These are phyloP conservation scores for Ictalurus punctatus DNA, from an alignment of 2,113 vertebrate genomes.

Conservation along the genomic window DNA sequence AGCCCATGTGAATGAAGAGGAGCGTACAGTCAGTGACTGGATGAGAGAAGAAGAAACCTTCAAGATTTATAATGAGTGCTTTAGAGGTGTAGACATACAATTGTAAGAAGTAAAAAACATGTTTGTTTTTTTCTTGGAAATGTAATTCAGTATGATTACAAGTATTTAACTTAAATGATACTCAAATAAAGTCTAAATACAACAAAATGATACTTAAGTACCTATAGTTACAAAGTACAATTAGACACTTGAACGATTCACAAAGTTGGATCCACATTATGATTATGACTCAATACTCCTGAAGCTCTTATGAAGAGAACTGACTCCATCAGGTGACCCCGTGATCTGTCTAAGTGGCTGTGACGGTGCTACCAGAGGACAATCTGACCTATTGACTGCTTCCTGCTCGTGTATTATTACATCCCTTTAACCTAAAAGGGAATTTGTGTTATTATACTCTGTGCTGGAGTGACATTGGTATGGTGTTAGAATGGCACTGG, in stretches of 20 bases:
- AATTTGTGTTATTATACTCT: constrained; percentile 36
- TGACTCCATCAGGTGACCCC: not conserved
- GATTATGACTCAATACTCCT: no score
- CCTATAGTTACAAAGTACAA: not conserved
- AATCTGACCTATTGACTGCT: constrained; percentile 1
- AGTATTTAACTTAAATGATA: no score
- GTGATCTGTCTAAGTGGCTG: not conserved
- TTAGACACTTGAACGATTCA: not conserved
- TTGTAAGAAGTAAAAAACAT: no score
- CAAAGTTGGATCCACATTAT: not conserved
- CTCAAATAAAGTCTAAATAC: no score
- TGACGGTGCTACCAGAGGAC: not conserved
- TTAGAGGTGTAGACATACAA: no score
- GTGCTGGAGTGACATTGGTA: not conserved
- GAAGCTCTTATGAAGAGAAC: not conserved
- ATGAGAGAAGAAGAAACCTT: no score
- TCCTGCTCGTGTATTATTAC: not conserved
- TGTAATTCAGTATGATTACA: no score
- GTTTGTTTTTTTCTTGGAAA: no score
- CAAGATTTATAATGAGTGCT: no score
- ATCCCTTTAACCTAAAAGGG: not conserved
- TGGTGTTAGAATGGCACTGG: not conserved
- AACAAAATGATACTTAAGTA: not conserved
- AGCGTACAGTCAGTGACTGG: no score
- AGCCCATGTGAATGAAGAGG: no score